These are phyloP conservation scores for Ophion obscuratus DNA, from an alignment of 2,888 invertebrate genomes.

Conservation along the genomic window DNA sequence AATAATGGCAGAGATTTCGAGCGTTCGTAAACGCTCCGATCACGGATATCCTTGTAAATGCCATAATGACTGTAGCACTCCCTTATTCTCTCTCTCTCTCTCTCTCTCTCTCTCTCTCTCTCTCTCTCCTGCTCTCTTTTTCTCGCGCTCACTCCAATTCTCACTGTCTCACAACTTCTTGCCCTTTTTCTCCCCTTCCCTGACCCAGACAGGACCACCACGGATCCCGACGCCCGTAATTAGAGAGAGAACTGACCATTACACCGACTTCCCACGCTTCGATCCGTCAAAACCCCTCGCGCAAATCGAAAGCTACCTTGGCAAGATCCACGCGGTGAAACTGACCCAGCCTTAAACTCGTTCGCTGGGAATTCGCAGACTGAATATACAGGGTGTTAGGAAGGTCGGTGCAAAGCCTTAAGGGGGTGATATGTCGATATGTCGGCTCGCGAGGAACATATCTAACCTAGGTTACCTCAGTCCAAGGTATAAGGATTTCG, in stretches of 20 bases:
- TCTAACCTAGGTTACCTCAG: no score
- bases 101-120: not conserved
- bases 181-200: conserved; percentile 36
- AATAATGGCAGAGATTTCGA: conserved; percentile 53
- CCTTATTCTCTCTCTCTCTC: conserved; percentile 34
- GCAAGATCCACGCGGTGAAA: not conserved
- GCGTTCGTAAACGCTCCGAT: conserved; percentile 58
- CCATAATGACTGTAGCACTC: conserved; percentile 65
- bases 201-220: conserved; percentile 58
- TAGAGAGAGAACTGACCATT: conserved; percentile 76
- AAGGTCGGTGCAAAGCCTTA: no score
- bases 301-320: conserved; percentile 12
- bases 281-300: conserved; percentile 38
- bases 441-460: no score
- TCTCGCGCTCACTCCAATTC: not conserved
- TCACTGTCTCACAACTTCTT: conserved; percentile 24
- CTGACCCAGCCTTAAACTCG: conserved; percentile 1
- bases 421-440: no score
- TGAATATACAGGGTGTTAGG: no score
- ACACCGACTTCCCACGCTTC: conserved; percentile 70
- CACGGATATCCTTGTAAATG: conserved; percentile 65
- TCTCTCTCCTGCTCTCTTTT: no score
- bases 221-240: conserved; percentile 77
- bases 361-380: no score
- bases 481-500: no score